These are phyloP conservation scores for Megathymus violae DNA, from an alignment of 1,140 invertebrate species.

Conservation along the genomic window DNA sequence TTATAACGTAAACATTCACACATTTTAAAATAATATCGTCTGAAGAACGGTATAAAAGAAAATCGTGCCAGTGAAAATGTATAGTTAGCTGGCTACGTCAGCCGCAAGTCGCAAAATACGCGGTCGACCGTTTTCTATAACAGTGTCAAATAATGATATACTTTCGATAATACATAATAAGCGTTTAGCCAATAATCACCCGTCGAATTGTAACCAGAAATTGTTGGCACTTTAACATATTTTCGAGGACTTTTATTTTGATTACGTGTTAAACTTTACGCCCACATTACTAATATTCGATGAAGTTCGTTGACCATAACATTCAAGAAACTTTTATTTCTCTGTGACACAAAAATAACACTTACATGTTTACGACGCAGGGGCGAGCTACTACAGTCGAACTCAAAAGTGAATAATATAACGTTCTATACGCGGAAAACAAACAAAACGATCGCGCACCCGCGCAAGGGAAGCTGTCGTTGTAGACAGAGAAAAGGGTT, in stretches of 20 bases:
- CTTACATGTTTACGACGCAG: conserved; percentile 65
- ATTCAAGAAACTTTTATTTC: neutral
- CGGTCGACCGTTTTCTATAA: conserved; percentile 34
- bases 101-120: conserved; percentile 11
- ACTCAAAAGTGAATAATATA: conserved; percentile 65
- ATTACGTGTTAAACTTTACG: neutral
- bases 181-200: conserved; percentile 18
- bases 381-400: conserved; percentile 45
- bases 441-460: conserved; percentile 59
- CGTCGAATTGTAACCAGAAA: conserved; percentile 4
- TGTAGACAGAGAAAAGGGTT: conserved; percentile 69
- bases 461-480: conserved; percentile 76
- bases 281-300: neutral
- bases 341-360: conserved; percentile 68
- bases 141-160: conserved; percentile 22
- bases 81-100: conserved; percentile 6
- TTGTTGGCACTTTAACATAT: neutral
- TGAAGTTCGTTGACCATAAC: conserved; percentile 2
- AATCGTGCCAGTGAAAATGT: conserved; percentile 16
- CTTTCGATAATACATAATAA: conserved; percentile 34
- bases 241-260: conserved; percentile 3
- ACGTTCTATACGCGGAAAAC: conserved; percentile 46
- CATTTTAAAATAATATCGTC: too few relatives aligned
- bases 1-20: too few relatives aligned
- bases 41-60: conserved; percentile 5